Evolutionary conservation across 2,888 invertebrate genomes (phyloP).

Genomic region (Hipparchia semele): DNA sequence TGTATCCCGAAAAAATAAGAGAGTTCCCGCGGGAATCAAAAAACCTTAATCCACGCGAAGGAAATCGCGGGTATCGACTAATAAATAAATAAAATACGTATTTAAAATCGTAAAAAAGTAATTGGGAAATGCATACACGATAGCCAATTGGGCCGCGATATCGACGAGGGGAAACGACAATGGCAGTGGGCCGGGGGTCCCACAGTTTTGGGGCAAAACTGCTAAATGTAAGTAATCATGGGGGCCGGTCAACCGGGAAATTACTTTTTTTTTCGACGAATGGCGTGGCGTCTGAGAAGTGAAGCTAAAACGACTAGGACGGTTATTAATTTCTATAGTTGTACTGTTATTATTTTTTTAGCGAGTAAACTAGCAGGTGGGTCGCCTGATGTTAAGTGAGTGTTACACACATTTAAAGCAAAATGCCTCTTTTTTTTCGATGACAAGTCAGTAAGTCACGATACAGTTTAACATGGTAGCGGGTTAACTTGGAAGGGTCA

Average conservation of each 20-base stretch:
- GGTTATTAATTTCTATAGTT: not conserved
- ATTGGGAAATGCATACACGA: constrained; percentile 39
- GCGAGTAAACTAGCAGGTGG: no score
- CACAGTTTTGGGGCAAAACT: constrained; percentile 61
- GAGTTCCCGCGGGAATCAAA: no score
- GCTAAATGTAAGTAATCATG: constrained; percentile 47
- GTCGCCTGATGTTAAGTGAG: no score
- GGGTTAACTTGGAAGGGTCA: no score
- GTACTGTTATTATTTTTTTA: not conserved
- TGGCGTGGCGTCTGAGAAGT: not conserved
- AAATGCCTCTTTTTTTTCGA: no score
- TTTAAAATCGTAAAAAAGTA: not conserved
- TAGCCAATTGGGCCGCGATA: constrained; percentile 49
- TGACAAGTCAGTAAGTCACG: no score
- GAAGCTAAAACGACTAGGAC: not conserved
- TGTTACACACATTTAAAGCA: no score
- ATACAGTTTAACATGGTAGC: no score
- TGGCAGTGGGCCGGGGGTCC: constrained; percentile 56
- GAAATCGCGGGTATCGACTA: no score
- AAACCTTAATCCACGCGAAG: no score
- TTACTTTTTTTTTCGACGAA: constrained; percentile 40
- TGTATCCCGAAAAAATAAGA: no score
- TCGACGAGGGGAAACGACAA: constrained; percentile 36
- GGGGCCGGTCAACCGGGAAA: constrained; percentile 57
- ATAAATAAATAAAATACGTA: no score